Evolutionary conservation across 2,797 vertebrate genomes (phyloP).

Genomic region (Enteromius anoplus): DNA sequence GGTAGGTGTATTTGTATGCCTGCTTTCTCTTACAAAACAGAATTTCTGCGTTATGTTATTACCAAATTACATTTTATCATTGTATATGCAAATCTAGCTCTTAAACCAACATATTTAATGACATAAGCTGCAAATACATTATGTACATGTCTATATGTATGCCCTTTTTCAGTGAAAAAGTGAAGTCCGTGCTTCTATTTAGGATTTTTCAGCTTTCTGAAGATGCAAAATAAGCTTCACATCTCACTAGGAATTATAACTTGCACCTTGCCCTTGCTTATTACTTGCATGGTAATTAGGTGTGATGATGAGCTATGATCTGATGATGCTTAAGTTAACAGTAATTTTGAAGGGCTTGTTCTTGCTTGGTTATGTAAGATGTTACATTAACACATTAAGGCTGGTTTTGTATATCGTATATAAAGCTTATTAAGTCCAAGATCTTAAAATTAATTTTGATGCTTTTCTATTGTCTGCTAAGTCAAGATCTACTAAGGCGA

Average conservation of each 20-base stretch:
- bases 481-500: neutral
- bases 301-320: constrained; percentile 8
- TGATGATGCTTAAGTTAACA: neutral
- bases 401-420: neutral
- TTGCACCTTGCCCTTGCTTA: neutral
- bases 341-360: neutral
- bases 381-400: constrained; percentile 20
- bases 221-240: neutral
- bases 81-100: constrained; percentile 8
- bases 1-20: constrained; percentile 33
- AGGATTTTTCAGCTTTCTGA: neutral
- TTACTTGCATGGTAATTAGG: neutral
- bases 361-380: neutral
- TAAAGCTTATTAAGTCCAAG: neutral
- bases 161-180: neutral
- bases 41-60: constrained; percentile 14
- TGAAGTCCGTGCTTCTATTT: neutral
- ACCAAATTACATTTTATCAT: neutral
- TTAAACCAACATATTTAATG: neutral
- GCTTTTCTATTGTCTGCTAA: neutral
- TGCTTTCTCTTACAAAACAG: constrained; percentile 26
- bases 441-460: neutral
- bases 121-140: neutral
- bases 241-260: neutral
- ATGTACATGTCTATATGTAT: neutral